These are phyloP conservation scores for Athalia rosae DNA, from an alignment of 2,888 invertebrate species.

Conservation along the genomic window DNA sequence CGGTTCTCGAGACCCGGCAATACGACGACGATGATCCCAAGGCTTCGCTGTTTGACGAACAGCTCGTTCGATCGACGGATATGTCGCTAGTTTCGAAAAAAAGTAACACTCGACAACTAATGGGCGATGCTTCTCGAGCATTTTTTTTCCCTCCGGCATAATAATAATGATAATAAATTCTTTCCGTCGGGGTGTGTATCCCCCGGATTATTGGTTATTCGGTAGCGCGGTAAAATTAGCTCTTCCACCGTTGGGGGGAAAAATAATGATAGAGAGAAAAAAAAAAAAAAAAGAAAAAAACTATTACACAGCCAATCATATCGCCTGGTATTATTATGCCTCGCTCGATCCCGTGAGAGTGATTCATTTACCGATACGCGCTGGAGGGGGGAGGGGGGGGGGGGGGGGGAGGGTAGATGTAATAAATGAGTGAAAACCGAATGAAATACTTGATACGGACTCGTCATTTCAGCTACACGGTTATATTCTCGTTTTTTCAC, in stretches of 20 bases:
- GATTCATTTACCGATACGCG: too few relatives aligned
- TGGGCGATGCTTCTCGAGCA: neutral
- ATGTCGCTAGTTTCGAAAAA: neutral
- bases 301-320: too few relatives aligned
- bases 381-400: too few relatives aligned
- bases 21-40: neutral
- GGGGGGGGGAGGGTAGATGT: too few relatives aligned
- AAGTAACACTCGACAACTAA: slow-evolving; percentile 11
- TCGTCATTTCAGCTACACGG: too few relatives aligned
- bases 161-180: neutral
- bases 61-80: slow-evolving; percentile 23
- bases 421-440: too few relatives aligned
- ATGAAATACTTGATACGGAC: too few relatives aligned
- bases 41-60: neutral
- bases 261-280: too few relatives aligned
- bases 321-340: too few relatives aligned
- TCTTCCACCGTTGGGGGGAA: too few relatives aligned
- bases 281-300: too few relatives aligned
- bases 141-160: neutral
- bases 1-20: slow-evolving; percentile 5
- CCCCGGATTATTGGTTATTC: slow-evolving; percentile 1
- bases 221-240: neutral
- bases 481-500: neutral
- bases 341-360: too few relatives aligned
- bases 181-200: neutral